Evolutionary conservation across 2,888 invertebrate species (phyloP).

Genomic region (Syrphus vitripennis): DNA sequence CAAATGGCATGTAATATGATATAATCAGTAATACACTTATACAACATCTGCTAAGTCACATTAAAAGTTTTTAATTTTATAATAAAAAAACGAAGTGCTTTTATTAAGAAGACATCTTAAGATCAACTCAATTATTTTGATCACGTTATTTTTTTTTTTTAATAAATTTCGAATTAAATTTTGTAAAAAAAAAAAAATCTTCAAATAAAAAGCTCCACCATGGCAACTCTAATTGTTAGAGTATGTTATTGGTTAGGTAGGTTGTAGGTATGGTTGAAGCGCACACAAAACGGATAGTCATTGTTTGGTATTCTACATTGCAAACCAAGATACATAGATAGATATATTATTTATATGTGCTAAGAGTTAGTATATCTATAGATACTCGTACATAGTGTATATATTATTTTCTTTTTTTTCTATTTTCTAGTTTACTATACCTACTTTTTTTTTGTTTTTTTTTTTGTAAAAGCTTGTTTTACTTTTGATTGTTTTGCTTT

Average conservation of each 20-base stretch:
- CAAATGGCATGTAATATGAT: too few relatives aligned
- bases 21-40: too few relatives aligned
- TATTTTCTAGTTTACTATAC: slow-evolving; percentile 27
- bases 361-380: background rate
- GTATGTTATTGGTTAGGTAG: background rate
- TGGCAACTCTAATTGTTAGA: background rate
- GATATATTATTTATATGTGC: background rate
- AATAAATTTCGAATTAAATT: background rate
- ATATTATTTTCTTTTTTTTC: background rate
- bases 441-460: slow-evolving; percentile 18
- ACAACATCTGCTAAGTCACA: too few relatives aligned
- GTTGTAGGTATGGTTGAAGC: background rate
- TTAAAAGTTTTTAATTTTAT: too few relatives aligned
- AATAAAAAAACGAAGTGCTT: too few relatives aligned
- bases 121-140: background rate
- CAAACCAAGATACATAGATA: slow-evolving; percentile 8
- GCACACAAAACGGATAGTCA: slow-evolving; percentile 25
- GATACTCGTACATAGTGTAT: background rate
- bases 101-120: background rate
- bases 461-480: slow-evolving; percentile 56
- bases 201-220: background rate
- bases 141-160: background rate
- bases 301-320: slow-evolving; percentile 12
- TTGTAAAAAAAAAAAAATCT: background rate
- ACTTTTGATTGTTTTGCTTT: slow-evolving; percentile 60